These are phyloP conservation scores for Drosophila ficusphila DNA, from an alignment of 1,140 invertebrate species.

Conservation along the genomic window DNA sequence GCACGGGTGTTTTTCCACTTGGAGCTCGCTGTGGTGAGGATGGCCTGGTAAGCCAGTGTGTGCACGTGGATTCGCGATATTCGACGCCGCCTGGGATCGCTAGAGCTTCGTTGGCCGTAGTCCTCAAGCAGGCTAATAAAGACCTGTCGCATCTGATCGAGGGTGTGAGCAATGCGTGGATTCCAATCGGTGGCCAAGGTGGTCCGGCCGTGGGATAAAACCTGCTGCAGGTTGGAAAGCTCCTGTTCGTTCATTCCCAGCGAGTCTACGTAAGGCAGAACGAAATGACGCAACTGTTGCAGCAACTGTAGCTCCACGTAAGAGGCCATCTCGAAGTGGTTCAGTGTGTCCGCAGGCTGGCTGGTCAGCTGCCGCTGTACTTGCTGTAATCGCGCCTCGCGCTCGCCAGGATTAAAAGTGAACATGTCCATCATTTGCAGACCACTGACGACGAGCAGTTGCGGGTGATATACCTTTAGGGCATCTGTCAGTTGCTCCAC, in stretches of 20 bases:
- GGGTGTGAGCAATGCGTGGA: constrained; percentile 91
- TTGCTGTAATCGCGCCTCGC: constrained; percentile 87
- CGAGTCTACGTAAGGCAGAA: constrained; percentile 92
- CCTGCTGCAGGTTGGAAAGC: constrained; percentile 90
- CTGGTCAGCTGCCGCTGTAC: constrained; percentile 88
- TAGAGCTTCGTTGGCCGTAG: constrained; percentile 31
- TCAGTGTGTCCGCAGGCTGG: constrained; percentile 87
- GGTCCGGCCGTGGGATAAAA: constrained; percentile 89
- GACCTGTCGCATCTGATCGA: constrained; percentile 93
- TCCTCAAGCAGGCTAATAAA: constrained; percentile 86
- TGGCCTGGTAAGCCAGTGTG: constrained; percentile 94
- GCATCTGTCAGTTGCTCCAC: constrained; percentile 89
- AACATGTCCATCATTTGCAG: constrained; percentile 97
- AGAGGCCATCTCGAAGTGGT: constrained; percentile 96
- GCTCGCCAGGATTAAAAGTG: constrained; percentile 88
- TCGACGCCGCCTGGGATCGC: constrained; percentile 82
- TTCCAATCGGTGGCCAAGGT: constrained; percentile 91
- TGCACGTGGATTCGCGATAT: constrained; percentile 93
- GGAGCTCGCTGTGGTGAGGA: constrained; percentile 88
- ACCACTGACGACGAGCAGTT: constrained; percentile 92
- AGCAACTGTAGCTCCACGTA: constrained; percentile 90
- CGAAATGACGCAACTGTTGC: constrained; percentile 87
- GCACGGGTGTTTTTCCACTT: constrained; percentile 91
- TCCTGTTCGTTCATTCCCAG: constrained; percentile 96
- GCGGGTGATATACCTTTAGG: constrained; percentile 88